Evolutionary conservation across 2,888 invertebrate species (phyloP), one percentile per base, ranked within the genome.

Genomic region (Idaea straminata): DNA sequence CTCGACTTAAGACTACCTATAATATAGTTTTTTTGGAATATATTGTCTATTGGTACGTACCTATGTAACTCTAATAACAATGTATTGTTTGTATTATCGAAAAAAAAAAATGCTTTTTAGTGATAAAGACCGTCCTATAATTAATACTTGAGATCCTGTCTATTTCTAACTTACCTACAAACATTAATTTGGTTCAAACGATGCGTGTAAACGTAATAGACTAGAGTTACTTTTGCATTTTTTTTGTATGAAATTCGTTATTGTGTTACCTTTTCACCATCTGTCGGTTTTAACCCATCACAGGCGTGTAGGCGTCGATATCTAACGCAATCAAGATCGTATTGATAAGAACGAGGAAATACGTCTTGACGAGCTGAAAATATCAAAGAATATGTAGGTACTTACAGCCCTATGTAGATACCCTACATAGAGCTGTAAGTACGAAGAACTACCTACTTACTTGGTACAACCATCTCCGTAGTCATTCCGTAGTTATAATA

Each of bases 341-440:
- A 94, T 71, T 92, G 93, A 75, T 93, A 94, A 0, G 94, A 93
- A 7, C 94, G 90, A 60, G 94, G 93, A 76, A 94, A 94, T 1
- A 94, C 85, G 60, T 83, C 86, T 74, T 91, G 91, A 66, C 77
- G 87, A 25, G 80, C 92, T 91, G 79, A 62, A 71, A 61, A 36
- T 60, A 68, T 35, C 58, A 59, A 16, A 15, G 25, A 58, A 57
- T 59, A 36, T 13, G 16, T 59, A 63, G 25, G 25, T 58, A 13
- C 15, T 57, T 16, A 13, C 25, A 35, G 15, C n/a, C 5, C 10
- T 15, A 64, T 15, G 35, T 3, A n/a, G n/a, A n/a, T n/a, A n/a
- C n/a, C n/a, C n/a, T n/a, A n/a, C n/a, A n/a, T n/a, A n/a, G n/a
- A n/a, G n/a, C n/a, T n/a, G n/a, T n/a, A n/a, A n/a, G 35, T 38